These are phyloP conservation scores for Apeira syringaria DNA, from an alignment of 2,888 invertebrate genomes.

Conservation along the genomic window DNA sequence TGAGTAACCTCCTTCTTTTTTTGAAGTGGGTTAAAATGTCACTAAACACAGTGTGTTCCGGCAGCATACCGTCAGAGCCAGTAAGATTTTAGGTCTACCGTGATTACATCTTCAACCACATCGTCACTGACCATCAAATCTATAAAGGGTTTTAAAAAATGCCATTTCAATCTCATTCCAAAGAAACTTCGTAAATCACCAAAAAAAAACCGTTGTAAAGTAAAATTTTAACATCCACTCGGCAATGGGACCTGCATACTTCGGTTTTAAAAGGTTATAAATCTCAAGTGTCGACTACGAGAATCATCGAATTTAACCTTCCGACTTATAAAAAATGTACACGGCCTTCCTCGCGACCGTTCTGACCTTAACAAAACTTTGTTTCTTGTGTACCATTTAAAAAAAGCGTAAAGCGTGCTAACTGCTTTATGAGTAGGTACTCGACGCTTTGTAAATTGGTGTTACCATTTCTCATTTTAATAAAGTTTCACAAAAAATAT, in stretches of 20 bases:
- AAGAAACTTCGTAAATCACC: constrained; percentile 4
- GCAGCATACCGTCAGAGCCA: no score
- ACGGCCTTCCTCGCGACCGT: constrained; percentile 9
- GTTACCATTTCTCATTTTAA: no score
- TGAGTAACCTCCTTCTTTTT: no score
- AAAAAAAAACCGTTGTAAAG: constrained; percentile 3
- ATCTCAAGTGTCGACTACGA: constrained; percentile 10
- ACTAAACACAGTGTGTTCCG: no score
- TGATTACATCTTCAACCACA: no score
- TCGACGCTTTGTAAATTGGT: no score
- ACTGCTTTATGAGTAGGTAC: no score
- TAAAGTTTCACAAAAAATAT: no score
- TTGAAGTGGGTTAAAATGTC: no score
- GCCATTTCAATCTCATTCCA: neutral
- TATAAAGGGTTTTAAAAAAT: no score
- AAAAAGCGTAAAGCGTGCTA: neutral
- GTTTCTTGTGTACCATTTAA: constrained; percentile 4
- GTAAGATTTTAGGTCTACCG: no score
- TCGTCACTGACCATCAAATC: no score
- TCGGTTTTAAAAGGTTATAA: constrained; percentile 13
- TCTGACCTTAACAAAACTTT: constrained; percentile 4
- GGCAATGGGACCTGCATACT: neutral
- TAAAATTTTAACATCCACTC: constrained; percentile 4
- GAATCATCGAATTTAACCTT: constrained; percentile 15
- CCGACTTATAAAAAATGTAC: constrained; percentile 8